Evolutionary conservation across 2,888 invertebrate genomes (phyloP).

Genomic region (Philaethria dido): DNA sequence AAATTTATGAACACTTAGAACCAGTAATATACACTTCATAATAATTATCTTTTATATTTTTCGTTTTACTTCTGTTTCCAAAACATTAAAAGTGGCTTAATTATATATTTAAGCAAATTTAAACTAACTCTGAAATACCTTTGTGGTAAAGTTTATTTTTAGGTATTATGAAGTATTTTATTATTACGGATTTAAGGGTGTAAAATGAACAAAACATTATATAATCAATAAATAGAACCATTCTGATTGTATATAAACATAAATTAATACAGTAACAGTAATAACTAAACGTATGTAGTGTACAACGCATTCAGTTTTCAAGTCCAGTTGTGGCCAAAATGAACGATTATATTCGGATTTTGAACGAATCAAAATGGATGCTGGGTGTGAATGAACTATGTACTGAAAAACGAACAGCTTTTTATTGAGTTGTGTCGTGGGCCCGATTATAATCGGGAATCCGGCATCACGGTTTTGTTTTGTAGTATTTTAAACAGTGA

Average conservation of each 20-base stretch:
- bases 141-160: too few species aligned
- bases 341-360: conserved; percentile 80
- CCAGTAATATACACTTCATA: not conserved
- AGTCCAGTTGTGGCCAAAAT: conserved; percentile 68
- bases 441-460: conserved; percentile 76
- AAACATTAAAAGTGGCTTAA: not conserved
- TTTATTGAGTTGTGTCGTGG: conserved; percentile 82
- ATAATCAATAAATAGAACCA: not conserved
- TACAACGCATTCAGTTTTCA: conserved; percentile 60
- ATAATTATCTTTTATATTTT: not conserved
- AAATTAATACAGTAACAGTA: conserved; percentile 13
- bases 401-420: conserved; percentile 82
- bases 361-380: conserved; percentile 85
- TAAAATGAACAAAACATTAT: too few species aligned
- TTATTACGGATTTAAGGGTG: not conserved
- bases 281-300: conserved; percentile 45
- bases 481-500: conserved; percentile 66
- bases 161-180: too few species aligned
- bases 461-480: conserved; percentile 72
- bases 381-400: conserved; percentile 84
- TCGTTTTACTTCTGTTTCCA: not conserved
- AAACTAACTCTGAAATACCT: too few species aligned
- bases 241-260: not conserved
- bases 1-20: not conserved
- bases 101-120: not conserved